Evolutionary conservation across 2,888 invertebrate genomes (phyloP).

Genomic region (Autographa pulchrina): DNA sequence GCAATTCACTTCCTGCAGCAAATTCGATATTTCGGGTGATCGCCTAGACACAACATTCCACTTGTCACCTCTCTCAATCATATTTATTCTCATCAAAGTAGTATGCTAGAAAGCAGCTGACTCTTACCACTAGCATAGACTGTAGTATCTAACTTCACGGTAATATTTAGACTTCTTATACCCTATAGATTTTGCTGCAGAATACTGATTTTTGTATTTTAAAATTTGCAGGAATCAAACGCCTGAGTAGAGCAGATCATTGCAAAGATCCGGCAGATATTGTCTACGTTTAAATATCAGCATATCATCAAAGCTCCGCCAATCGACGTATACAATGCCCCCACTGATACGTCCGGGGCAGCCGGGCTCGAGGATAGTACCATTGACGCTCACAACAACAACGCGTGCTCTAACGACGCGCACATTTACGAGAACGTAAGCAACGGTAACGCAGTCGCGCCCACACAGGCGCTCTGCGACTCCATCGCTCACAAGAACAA

Average conservation of each 20-base stretch:
- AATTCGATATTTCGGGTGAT: conserved; percentile 66
- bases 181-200: conserved; percentile 69
- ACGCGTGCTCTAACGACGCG: conserved; percentile 66
- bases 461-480: conserved; percentile 84
- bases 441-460: conserved; percentile 87
- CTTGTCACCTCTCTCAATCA: conserved; percentile 69
- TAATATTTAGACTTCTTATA: conserved; percentile 61
- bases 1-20: conserved; percentile 66
- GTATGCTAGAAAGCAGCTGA: conserved; percentile 75
- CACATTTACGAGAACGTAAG: conserved; percentile 81
- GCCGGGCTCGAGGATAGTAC: conserved; percentile 81
- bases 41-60: conserved; percentile 71
- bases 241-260: conserved; percentile 97
- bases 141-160: conserved; percentile 76
- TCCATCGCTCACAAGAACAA: conserved; percentile 86
- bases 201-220: conserved; percentile 82
- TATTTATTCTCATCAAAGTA: conserved; percentile 77
- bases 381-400: conserved; percentile 81
- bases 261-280: conserved; percentile 94
- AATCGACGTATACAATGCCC: conserved; percentile 85
- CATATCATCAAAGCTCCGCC: conserved; percentile 88
- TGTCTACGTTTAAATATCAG: conserved; percentile 93
- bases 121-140: conserved; percentile 78
- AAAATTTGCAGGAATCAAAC: conserved; percentile 93
- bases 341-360: conserved; percentile 75